These are phyloP conservation scores for Parapsyche elsis DNA, from an alignment of 1,140 invertebrate species.

Conservation along the genomic window DNA sequence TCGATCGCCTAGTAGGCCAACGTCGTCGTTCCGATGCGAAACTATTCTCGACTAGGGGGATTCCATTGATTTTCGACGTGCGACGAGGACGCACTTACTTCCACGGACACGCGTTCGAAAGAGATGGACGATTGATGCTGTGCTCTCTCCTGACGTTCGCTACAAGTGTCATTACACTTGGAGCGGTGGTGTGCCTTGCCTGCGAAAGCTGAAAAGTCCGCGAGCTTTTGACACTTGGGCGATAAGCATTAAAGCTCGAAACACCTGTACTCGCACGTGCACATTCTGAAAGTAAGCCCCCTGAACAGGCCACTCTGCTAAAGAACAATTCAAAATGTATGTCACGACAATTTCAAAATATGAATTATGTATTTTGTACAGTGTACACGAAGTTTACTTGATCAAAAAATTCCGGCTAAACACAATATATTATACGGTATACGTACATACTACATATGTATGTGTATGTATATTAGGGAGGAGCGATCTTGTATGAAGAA, in stretches of 20 bases:
- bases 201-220: slow-evolving; percentile 16
- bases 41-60: slow-evolving; percentile 3
- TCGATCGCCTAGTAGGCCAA: neutral
- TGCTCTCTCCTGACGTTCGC: slow-evolving; percentile 21
- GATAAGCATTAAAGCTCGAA: slow-evolving; percentile 2
- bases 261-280: neutral
- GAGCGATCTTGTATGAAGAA: too few relatives aligned
- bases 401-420: too few relatives aligned
- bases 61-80: slow-evolving; percentile 52
- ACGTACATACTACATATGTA: too few relatives aligned
- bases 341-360: too few relatives aligned
- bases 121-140: slow-evolving; percentile 48
- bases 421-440: too few relatives aligned
- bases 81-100: neutral
- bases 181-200: slow-evolving; percentile 26
- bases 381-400: too few relatives aligned
- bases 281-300: neutral
- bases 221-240: slow-evolving; percentile 14
- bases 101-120: neutral
- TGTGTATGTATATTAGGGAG: too few relatives aligned
- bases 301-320: neutral
- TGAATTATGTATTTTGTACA: too few relatives aligned
- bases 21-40: neutral
- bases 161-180: slow-evolving; percentile 49
- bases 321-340: neutral